phyloP scores from a whole-genome alignment of 2,113 vertebrate species.

The mouse (Mus musculus) region GRCm39 chrX:136525001-136525500 shows the following conservation, averaged over 20 bases:
- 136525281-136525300: not conserved
- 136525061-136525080: not conserved
- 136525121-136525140: slow-evolving; percentile 67
- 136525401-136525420: not conserved
- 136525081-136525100: not conserved
- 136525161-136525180: slow-evolving; percentile 55
- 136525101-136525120: slow-evolving; percentile 24
- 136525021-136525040: slow-evolving; percentile 23
- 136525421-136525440: not conserved
- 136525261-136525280: not conserved
- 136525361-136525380: not conserved
- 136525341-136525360: slow-evolving; percentile 22
- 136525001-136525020: slow-evolving; percentile 68
- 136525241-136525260: slow-evolving; percentile 37
- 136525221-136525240: slow-evolving; percentile 43
- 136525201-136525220: slow-evolving; percentile 31
- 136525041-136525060: slow-evolving; percentile 41
- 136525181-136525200: slow-evolving; percentile 67
- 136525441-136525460: not conserved
- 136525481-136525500: not conserved
- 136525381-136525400: not conserved
- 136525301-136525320: not conserved
- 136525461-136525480: not conserved
- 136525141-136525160: slow-evolving; percentile 63
- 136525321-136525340: slow-evolving; percentile 18